Base-by-base conservation (phyloP, 2,888 invertebrate species). In the Margaritifera margaritifera region DNA sequence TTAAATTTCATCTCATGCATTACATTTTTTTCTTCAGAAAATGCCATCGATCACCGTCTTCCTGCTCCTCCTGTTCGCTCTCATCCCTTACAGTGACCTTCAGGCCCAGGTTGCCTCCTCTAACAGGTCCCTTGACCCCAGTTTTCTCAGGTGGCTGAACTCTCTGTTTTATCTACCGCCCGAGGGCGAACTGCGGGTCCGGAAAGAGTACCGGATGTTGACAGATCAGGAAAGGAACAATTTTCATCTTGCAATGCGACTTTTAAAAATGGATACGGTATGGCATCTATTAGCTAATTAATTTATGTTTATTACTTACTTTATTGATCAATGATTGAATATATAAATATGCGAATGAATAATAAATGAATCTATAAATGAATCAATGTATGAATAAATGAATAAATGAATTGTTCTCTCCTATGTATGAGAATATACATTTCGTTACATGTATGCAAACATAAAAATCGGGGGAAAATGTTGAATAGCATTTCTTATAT, bases 191-290 rank as follows among this genome's bases (percentile, higher is more conserved):
- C 58, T 80, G 69, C 77, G 80, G 57, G 70, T 81, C 52, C 72
- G 85, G 53, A 83, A 78, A 58, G 85, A 85, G 71, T 85, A 85
- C 69, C 74, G 85, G n/a, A 75, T 79, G 67, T 62, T 85, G 27
- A 70, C 80, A 15, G 82, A 82, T 62, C 59, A 69, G n/a, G 83
- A 85, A 65, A 64, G 84, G 53, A 69, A 69, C 55, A 72, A 78
- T 53, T 85, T 77, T 64, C 82, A 85, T 59, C 71, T 69, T 31
- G 81, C 85, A 15, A 69, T 84, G 57, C 72, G 80, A 63, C 52
- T 76, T 4, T 67, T 85, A 22, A 85, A 85, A 64, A 69, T 77
- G 59, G 83, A 85, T 63, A 80, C 83, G 69, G 85, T 85, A 66
- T 69, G 80, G 64, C 52, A 25, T 4, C 3, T 42, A 11, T 2